These are phyloP conservation scores for Morone saxatilis DNA, from an alignment of 2,113 vertebrate genomes.

Conservation along the genomic window DNA sequence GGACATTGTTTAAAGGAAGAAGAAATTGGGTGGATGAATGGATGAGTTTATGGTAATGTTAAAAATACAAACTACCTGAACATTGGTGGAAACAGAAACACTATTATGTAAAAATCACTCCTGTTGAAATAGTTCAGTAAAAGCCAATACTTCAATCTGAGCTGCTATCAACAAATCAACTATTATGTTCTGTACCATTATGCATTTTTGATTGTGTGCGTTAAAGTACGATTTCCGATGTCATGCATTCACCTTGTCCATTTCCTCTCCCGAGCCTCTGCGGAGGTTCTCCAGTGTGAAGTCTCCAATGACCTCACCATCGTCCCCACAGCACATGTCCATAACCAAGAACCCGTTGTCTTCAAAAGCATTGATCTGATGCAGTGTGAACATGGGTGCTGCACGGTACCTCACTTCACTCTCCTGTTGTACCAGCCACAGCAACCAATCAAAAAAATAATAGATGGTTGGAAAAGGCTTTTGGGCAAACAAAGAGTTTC, in stretches of 20 bases:
- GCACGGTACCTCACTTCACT: conserved; percentile 84
- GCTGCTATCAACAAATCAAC: not conserved
- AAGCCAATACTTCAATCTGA: conserved; percentile 2
- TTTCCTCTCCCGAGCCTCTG: conserved; percentile 82
- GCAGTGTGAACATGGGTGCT: conserved; percentile 87
- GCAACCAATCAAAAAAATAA: conserved; percentile 4
- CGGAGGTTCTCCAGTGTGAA: conserved; percentile 90
- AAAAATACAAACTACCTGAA: conserved; percentile 12
- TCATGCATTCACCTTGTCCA: conserved; percentile 87
- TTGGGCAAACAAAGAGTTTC: conserved; percentile 7
- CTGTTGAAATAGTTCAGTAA: not conserved
- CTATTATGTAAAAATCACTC: not conserved
- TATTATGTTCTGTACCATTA: no score
- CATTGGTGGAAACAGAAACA: not conserved
- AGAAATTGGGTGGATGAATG: not conserved
- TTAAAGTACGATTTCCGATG: not conserved
- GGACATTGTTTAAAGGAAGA: not conserved
- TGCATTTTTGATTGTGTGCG: not conserved
- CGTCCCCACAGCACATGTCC: conserved; percentile 92
- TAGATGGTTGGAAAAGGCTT: not conserved
- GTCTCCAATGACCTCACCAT: conserved; percentile 84
- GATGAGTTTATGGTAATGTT: not conserved
- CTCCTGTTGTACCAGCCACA: conserved; percentile 46
- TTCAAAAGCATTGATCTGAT: conserved; percentile 95
- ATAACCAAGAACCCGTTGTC: conserved; percentile 90